Percentiles rank a stretch among this genome's conserved stretches.
Evolutionary conservation across 2,888 invertebrate genomes (phyloP).

Genomic region (Andrena bicolor): DNA sequence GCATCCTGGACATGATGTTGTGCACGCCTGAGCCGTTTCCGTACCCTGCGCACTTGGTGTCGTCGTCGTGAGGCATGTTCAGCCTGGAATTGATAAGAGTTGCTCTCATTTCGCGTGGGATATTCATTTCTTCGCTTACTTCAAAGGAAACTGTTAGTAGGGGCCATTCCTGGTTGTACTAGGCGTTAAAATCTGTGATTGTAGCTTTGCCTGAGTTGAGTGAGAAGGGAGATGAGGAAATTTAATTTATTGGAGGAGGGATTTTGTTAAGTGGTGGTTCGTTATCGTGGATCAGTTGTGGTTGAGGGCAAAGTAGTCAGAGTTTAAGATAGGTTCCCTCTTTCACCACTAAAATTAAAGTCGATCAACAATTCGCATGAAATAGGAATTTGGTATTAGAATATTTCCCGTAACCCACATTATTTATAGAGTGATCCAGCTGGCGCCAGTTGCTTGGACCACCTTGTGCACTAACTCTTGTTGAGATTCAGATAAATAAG

Average conservation of each 20-base stretch:
- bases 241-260: too few species aligned
- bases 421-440: slow-evolving; percentile 21
- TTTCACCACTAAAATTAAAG: too few species aligned
- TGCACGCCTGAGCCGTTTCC: slow-evolving; percentile 85
- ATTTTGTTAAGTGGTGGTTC: too few species aligned
- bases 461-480: slow-evolving; percentile 3
- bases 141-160: not conserved
- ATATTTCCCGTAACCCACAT: not conserved
- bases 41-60: slow-evolving; percentile 88
- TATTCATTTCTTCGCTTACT: not conserved
- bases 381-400: not conserved
- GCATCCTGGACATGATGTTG: slow-evolving; percentile 93
- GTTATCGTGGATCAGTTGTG: too few species aligned
- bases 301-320: too few species aligned
- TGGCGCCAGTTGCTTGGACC: slow-evolving; percentile 10
- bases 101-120: not conserved
- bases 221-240: too few species aligned
- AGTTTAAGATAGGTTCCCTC: too few species aligned
- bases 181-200: too few species aligned
- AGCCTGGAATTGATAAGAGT: slow-evolving; percentile 86
- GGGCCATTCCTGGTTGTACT: not conserved
- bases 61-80: slow-evolving; percentile 95
- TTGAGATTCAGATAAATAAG: slow-evolving; percentile 1
- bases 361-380: not conserved
- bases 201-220: too few species aligned